These are phyloP conservation scores for Cataglyphis altisquamis DNA, from an alignment of 2,888 invertebrate genomes.

Conservation along the genomic window DNA sequence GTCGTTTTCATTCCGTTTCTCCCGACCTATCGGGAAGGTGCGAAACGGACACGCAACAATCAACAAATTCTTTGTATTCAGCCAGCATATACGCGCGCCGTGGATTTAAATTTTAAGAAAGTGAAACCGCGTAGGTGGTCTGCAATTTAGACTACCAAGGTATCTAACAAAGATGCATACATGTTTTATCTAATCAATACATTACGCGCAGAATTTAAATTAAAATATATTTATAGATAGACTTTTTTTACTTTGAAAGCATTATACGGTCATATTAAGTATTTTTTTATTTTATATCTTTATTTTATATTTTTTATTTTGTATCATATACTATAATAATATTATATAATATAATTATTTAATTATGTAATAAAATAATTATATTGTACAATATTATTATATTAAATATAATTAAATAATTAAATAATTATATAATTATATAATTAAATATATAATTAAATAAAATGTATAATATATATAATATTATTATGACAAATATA, in stretches of 20 bases:
- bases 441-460: no score
- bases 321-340: no score
- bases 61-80: conserved; percentile 14
- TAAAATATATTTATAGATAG: not conserved
- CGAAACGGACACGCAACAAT: conserved; percentile 42
- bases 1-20: conserved; percentile 84
- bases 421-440: no score
- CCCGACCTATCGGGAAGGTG: conserved; percentile 36
- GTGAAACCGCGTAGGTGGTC: conserved; percentile 10
- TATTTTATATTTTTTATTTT: no score
- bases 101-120: conserved; percentile 35
- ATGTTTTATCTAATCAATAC: not conserved
- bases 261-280: not conserved
- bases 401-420: no score
- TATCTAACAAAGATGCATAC: not conserved
- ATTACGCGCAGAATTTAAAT: not conserved
- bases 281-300: not conserved
- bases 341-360: no score
- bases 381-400: no score
- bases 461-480: no score
- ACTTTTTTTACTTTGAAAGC: conserved; percentile 14
- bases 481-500: not conserved
- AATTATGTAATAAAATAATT: no score
- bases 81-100: not conserved
- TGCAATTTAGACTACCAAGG: not conserved